Evolutionary conservation across 2,113 vertebrate species (phyloP).

Genomic region (Passer domesticus): DNA sequence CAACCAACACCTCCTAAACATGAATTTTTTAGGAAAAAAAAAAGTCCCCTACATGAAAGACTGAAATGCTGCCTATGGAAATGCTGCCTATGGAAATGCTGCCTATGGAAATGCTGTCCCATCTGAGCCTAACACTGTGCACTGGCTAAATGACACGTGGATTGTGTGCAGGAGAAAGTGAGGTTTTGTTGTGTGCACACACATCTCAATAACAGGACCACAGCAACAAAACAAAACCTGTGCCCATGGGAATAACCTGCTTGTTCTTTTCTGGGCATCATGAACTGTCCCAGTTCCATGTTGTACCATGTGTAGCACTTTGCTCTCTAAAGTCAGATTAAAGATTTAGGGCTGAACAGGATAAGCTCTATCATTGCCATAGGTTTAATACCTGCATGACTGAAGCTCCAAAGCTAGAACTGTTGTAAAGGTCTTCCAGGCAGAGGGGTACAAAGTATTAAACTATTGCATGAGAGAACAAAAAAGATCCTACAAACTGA

Average conservation of each 20-base stretch:
- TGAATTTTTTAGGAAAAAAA: not conserved
- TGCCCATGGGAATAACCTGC: not conserved
- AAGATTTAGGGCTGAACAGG: not conserved
- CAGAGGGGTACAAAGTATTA: not conserved
- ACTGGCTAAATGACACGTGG: not conserved
- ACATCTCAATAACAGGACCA: not conserved
- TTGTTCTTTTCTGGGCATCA: not conserved
- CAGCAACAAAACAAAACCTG: not conserved
- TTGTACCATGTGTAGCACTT: not conserved
- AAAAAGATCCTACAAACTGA: not conserved
- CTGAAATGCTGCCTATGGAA: not conserved
- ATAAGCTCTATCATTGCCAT: not conserved
- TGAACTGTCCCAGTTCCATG: not conserved
- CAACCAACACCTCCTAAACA: not conserved
- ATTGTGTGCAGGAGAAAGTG: not conserved
- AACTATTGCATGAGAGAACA: not conserved
- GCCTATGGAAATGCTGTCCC: not conserved
- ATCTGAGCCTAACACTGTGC: not conserved
- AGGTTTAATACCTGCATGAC: conserved; percentile 5
- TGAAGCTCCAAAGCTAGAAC: not conserved
- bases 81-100: not conserved
- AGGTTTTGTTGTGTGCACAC: not conserved
- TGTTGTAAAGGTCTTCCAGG: not conserved
- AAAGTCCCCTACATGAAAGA: not conserved
- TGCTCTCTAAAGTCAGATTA: conserved; percentile 17